Base-by-base conservation (phyloP, 92 coral and sea anemone species). In the Zoanthus sociatus region DNA sequence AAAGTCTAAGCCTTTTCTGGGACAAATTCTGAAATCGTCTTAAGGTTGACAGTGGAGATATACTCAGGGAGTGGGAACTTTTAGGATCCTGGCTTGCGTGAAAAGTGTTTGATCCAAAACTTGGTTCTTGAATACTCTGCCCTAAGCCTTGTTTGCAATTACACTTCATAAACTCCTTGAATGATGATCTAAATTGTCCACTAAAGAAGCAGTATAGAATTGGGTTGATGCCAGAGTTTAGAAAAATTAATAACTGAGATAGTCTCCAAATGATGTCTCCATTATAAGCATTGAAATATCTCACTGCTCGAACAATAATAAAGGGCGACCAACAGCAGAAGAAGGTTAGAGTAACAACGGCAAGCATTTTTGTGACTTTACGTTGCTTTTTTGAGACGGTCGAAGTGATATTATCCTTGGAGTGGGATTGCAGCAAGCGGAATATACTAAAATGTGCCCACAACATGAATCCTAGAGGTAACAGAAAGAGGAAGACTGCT, bases 161-260 rank as follows among this genome's bases (percentile, higher is more conserved):
- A 72, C 98, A 94, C 30, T 78, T 86, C 11, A 94, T 75, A 79
- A 94, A 91, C 53, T 91, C 94, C 85, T 91, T 94, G 79, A 94
- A 94, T 3, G 98, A 88, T 17, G 92, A 68, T 69, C 98, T 73
- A 88, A 94, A 94, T 76, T 94, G 98, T 10, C 92, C 94, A 42
- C 98, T 93, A 88, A 93, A 94, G 78, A 94, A 94, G 88, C 98
- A 94, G 86, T 94, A 94, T n/a, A 94, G 78, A 21, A 91, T 89
- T 3, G 98, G 98, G 64, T 94, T 94, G 32, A 89, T 82, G 11
- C 96, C 98, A 15, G 95, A 93, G 75, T 93, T 93, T 30, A 91
- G 82, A 46, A 94, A 84, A 17, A 94, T 93, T 9, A 94, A 71
- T n/a, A 94, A 77, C 84, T 94, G 96, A 63, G 94, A 91, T 45